Evolutionary conservation across 2,888 invertebrate genomes (phyloP), one percentile per base, ranked within the genome.

Genomic region (Tyria jacobaeae): DNA sequence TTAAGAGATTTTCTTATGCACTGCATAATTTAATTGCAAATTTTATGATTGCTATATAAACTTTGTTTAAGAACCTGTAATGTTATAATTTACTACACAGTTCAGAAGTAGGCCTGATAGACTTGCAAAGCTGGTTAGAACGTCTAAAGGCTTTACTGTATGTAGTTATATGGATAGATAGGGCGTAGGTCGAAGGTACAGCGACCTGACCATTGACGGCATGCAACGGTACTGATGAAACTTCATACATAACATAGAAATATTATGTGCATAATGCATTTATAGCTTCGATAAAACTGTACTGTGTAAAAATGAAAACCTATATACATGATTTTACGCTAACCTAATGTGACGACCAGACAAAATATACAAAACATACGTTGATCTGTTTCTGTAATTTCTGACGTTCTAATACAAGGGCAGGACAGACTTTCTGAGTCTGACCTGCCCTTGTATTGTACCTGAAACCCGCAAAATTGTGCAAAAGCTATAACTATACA

Each of bases 81-180:
- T 17, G 17, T 17, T 2, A 17, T n/a, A 49, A 31, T 37, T 39
- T 35, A 25, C 15, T n/a, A 49, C 39, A 39, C 50, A 41, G 27
- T 49, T 53, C 47, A 48, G 49, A 64, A 61, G 67, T 62, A 68
- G 49, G 64, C 39, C 53, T 60, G 65, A 70, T 66, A 59, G 68
- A 63, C 60, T 72, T 76, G 66, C 66, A 49, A 74, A 74, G 75
- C 66, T 64, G 59, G 61, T 67, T 60, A 66, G 56, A 66, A 67
- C 60, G 66, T 58, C 59, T 74, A 64, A 54, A 58, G 63, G 63
- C 60, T 62, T 68, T 67, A 55, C 62, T 79, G 80, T 74, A 78
- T 79, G 80, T 74, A 78, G 84, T 81, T 87, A 87, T 87, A 87
- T 86, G 88, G 91, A 89, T 89, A 89, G 91, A 90, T 90, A 90